Conservation (phyloP, 2,113 vertebrate species). For the Machaerirhynchus nigripectus region DNA sequence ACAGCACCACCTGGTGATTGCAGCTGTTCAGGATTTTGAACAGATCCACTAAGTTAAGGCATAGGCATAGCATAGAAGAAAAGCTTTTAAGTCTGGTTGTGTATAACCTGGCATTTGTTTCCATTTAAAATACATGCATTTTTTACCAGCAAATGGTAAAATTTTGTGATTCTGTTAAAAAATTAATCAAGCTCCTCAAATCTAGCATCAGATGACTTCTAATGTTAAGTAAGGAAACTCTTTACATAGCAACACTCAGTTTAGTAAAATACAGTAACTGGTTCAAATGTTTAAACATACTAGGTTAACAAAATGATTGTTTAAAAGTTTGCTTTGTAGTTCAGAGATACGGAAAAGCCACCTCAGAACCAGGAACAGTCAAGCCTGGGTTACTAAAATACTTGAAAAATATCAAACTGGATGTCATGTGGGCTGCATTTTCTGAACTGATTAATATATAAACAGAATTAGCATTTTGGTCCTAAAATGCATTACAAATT, state of each 20-base stretch:
- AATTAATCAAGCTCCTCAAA: not conserved
- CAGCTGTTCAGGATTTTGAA: not conserved
- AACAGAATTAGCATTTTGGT: not conserved
- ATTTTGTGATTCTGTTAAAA: not conserved
- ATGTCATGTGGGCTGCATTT: not conserved
- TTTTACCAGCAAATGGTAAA: not conserved
- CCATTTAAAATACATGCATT: not conserved
- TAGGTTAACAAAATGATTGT: not conserved
- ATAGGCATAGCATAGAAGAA: not conserved
- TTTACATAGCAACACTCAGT: not conserved
- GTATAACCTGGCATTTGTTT: not conserved
- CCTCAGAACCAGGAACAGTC: not conserved
- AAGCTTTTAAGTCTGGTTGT: not conserved
- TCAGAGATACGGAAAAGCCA: not conserved
- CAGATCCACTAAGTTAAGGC: not conserved
- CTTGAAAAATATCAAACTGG: not conserved
- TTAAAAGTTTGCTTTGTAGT: not conserved
- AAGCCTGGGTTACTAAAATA: not conserved
- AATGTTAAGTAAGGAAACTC: not conserved
- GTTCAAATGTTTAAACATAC: not conserved
- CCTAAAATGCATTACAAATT: not conserved
- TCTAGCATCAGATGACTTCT: not conserved
- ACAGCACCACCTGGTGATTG: conserved; percentile 53
- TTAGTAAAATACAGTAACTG: not conserved
- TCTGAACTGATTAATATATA: not conserved